phyloP scores from a whole-genome alignment of 1,140 invertebrate genomes.

The Solenopsis fugax region DNA sequence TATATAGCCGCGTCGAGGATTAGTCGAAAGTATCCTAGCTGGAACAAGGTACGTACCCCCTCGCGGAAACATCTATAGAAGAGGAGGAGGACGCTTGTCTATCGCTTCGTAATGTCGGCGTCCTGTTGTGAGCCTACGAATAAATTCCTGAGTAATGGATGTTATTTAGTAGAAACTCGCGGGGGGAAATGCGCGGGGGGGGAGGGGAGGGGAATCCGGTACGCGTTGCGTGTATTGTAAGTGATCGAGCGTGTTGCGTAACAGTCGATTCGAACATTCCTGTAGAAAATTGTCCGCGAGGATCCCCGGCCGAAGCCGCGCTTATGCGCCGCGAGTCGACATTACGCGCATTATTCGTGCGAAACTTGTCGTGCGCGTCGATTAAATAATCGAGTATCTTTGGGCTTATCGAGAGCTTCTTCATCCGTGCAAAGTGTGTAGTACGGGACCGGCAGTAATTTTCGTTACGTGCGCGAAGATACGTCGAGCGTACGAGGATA shows the following conservation, averaged over 20 bases:
- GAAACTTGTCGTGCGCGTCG: slow-evolving; percentile 29
- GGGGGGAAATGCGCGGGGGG: slow-evolving; percentile 1
- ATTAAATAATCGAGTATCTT: slow-evolving; percentile 63
- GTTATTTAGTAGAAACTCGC: slow-evolving; percentile 48
- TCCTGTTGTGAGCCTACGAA: slow-evolving; percentile 49
- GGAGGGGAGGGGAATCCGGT: slow-evolving; percentile 21
- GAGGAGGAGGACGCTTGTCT: slow-evolving; percentile 37
- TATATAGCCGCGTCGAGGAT: slow-evolving; percentile 18
- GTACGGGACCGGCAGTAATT: slow-evolving; percentile 44
- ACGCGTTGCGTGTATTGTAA: slow-evolving; percentile 42
- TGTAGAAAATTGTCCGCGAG: slow-evolving; percentile 32
- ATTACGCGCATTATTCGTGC: slow-evolving; percentile 50
- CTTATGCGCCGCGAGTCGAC: background rate
- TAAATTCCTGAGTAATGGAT: slow-evolving; percentile 61
- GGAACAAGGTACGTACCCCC: slow-evolving; percentile 48
- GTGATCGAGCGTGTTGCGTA: slow-evolving; percentile 45
- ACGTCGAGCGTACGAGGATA: background rate
- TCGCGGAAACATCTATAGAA: slow-evolving; percentile 34
- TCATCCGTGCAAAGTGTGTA: slow-evolving; percentile 20
- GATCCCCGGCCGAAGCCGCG: background rate
- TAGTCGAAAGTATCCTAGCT: slow-evolving; percentile 35
- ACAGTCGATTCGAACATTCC: slow-evolving; percentile 24
- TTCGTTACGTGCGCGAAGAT: slow-evolving; percentile 38
- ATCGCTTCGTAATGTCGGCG: slow-evolving; percentile 50
- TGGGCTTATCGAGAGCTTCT: slow-evolving; percentile 58